phyloP scores from a whole-genome alignment of 2,797 vertebrate species.

The Phoebastria nigripes region DNA sequence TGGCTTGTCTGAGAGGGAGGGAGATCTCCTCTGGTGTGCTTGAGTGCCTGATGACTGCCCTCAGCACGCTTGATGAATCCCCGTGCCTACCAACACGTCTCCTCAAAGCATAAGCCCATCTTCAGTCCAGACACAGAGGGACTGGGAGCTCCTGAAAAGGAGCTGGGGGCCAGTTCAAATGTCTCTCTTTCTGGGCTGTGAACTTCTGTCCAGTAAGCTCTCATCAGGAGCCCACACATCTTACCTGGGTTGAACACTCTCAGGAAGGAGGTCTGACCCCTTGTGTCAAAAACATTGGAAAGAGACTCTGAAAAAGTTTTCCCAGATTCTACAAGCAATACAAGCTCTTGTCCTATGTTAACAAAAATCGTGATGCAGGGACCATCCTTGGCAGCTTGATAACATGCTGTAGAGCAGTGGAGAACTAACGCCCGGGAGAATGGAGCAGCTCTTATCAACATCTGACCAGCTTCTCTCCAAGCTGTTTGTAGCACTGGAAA shows the following conservation, averaged over 20 bases:
- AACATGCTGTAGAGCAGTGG: background rate
- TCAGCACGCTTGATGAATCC: rapidly evolving
- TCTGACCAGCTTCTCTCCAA: background rate
- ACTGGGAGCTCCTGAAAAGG: background rate
- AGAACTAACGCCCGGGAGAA: background rate
- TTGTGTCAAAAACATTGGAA: background rate
- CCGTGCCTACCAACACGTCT: background rate
- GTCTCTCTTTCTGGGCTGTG: background rate
- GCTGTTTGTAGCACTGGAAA: background rate
- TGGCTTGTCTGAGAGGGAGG: background rate
- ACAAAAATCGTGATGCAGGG: background rate
- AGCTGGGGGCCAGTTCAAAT: background rate
- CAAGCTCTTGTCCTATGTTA: background rate
- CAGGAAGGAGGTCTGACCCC: background rate
- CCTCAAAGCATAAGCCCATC: rapidly evolving
- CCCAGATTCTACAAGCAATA: background rate
- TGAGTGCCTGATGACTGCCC: background rate
- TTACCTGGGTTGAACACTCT: background rate
- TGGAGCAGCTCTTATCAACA: background rate
- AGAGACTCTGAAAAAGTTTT: background rate
- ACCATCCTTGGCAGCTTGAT: background rate
- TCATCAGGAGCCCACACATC: background rate
- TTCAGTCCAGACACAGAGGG: background rate
- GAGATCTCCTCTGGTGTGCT: background rate
- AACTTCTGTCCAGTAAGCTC: background rate